Evolutionary conservation across 2,113 vertebrate species (phyloP).

Genomic region (Oxyura jamaicensis): DNA sequence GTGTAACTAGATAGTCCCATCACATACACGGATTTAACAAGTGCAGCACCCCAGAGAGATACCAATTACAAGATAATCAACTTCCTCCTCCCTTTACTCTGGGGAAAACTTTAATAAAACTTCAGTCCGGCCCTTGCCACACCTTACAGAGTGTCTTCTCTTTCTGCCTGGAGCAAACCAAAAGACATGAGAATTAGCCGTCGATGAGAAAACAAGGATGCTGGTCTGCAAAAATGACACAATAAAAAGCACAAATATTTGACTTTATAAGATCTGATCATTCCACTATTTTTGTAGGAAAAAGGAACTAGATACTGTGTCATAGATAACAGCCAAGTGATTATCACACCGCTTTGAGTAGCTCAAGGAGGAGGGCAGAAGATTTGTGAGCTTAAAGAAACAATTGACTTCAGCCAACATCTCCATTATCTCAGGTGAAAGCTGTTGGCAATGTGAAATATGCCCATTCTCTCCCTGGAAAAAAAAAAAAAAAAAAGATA

Average conservation of each 20-base stretch:
- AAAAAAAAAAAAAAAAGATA: neutral
- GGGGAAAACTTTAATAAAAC: slow-evolving; percentile 25
- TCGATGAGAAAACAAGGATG: neutral
- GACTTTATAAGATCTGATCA: neutral
- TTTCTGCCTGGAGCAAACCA: neutral
- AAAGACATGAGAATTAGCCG: neutral
- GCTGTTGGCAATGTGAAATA: neutral
- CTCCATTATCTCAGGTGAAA: neutral
- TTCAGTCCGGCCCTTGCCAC: neutral
- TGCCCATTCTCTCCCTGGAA: neutral
- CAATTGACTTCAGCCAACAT: neutral
- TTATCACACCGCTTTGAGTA: neutral
- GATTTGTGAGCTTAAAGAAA: neutral
- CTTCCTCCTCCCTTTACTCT: neutral
- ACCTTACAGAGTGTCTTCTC: neutral
- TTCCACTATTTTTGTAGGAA: neutral
- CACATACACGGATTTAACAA: slow-evolving; percentile 39
- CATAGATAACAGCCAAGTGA: neutral
- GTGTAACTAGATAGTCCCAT: slow-evolving; percentile 36
- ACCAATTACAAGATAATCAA: slow-evolving; percentile 51
- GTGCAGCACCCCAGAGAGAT: slow-evolving; percentile 24
- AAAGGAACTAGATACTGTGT: rapidly evolving
- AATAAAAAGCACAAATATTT: slow-evolving; percentile 18
- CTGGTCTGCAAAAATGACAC: neutral
- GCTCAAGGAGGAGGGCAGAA: neutral